A percentile compares a stretch with the other conserved stretches of the same genome.
Evolutionary conservation across 1,140 invertebrate species (phyloP).

Genomic region (Branchinecta lynchi): DNA sequence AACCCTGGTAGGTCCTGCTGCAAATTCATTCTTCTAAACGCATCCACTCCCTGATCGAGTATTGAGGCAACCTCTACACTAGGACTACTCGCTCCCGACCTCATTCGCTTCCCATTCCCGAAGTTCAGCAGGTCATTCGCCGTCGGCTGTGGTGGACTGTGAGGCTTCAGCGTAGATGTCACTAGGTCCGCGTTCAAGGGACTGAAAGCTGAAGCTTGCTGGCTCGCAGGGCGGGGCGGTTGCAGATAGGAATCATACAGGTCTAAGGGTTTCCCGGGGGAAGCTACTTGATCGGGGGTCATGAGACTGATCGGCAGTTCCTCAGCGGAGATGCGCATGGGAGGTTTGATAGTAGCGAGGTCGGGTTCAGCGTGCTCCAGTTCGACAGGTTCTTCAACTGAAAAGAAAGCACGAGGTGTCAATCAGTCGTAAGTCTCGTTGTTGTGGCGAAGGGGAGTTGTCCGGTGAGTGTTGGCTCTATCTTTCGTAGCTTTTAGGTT

Average conservation of each 20-base stretch:
- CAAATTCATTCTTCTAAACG: neutral
- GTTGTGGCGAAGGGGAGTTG: too few relatives aligned
- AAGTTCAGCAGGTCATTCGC: neutral
- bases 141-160: neutral
- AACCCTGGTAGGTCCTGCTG: too few relatives aligned
- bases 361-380: neutral
- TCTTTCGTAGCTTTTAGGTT: too few relatives aligned
- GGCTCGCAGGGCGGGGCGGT: neutral
- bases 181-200: neutral
- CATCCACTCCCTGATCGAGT: neutral
- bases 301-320: neutral
- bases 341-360: neutral
- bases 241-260: neutral
- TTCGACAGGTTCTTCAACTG: neutral
- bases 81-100: neutral
- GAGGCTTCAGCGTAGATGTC: neutral
- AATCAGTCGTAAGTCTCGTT: too few relatives aligned
- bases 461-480: too few relatives aligned
- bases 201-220: neutral
- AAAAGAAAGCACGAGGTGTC: neutral
- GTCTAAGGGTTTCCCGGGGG: neutral
- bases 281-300: neutral
- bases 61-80: neutral
- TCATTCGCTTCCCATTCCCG: neutral
- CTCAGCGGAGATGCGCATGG: neutral